These are phyloP conservation scores for Blastobasis lacticolella DNA, from an alignment of 2,888 invertebrate genomes.

Conservation along the genomic window DNA sequence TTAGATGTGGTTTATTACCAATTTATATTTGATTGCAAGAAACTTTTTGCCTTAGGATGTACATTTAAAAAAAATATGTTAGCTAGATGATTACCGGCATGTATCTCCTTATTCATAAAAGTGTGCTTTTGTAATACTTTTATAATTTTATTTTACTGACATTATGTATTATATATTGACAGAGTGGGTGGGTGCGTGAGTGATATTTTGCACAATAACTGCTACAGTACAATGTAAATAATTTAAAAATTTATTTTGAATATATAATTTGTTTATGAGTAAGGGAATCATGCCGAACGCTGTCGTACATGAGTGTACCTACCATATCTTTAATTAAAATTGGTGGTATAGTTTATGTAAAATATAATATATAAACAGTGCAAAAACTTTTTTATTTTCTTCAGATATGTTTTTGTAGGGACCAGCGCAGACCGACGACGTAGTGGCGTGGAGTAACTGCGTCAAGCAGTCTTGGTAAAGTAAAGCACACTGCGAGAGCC, in stretches of 20 bases:
- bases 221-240: conserved; percentile 58
- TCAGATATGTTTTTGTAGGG: no score
- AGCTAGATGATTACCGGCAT: not conserved
- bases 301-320: not conserved
- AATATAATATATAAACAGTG: conserved; percentile 54
- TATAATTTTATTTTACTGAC: no score
- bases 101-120: conserved; percentile 42
- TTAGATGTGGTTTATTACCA: no score
- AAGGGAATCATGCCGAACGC: conserved; percentile 30
- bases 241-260: conserved; percentile 33
- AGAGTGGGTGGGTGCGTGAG: conserved; percentile 4
- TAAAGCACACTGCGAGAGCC: no score
- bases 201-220: conserved; percentile 6
- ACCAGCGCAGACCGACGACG: no score
- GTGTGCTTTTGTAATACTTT: conserved; percentile 2
- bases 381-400: conserved; percentile 18
- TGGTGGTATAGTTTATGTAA: conserved; percentile 29
- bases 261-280: conserved; percentile 33
- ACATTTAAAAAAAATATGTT: no score
- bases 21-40: no score
- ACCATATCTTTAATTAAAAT: conserved; percentile 9
- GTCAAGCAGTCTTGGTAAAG: no score
- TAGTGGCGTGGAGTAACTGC: no score
- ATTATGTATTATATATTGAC: conserved; percentile 11
- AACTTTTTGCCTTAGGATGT: no score